Base-by-base conservation (phyloP, 2,888 invertebrate genomes). In the Malachius bipustulatus region DNA sequence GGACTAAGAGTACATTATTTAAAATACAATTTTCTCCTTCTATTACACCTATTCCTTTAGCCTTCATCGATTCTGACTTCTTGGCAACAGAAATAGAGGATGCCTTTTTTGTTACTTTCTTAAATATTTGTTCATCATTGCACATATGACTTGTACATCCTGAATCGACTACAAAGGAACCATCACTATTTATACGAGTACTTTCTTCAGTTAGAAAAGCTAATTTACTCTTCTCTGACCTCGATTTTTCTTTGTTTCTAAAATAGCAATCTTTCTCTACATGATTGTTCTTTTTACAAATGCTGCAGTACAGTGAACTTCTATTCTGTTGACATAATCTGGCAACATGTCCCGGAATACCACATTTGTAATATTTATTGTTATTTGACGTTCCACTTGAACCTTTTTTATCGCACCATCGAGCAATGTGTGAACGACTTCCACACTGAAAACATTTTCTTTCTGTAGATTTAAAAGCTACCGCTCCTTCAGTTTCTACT, bases 391-490 rank as follows among this genome's bases (percentile, higher is more conserved):
- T n/a, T n/a, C n/a, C n/a, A n/a, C n/a, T n/a, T n/a, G n/a, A n/a
- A n/a, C n/a, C n/a, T n/a, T n/a, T n/a, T n/a, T n/a, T n/a, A n/a
- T 9, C 26, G 32, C 24, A 26, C 16, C 28, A 8, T 36, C 26
- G 26, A 16, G 29, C 15, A 16, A 24, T 9, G n/a, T 24, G 24
- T 8, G 8, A 8, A 24, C 8, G 24, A 8, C n/a, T n/a, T n/a
- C n/a, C n/a, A n/a, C n/a, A n/a, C n/a, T n/a, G n/a, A n/a, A n/a
- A n/a, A n/a, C n/a, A n/a, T n/a, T n/a, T n/a, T n/a, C n/a, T n/a
- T n/a, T n/a, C n/a, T n/a, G n/a, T n/a, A n/a, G n/a, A n/a, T 14
- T 35, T 35, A 26, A 35, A 34, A 11, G 30, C 35, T 12, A 35
- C 31, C 6, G 10, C 12, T 34, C 16, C 31, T 11, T 35, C 35